Base-by-base conservation (phyloP, 2,888 invertebrate species). In the Macroteleia sp. region DNA sequence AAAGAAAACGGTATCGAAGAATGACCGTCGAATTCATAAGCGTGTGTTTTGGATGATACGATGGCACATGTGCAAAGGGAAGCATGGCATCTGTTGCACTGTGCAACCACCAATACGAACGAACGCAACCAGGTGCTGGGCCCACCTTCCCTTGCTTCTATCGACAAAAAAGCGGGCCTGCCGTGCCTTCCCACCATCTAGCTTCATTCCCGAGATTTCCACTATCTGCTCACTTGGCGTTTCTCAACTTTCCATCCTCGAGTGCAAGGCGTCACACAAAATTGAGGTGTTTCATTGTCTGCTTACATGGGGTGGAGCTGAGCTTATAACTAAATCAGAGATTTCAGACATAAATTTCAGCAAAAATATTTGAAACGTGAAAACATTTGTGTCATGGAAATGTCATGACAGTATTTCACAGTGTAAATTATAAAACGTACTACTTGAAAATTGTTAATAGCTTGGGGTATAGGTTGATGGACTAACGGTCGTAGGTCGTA, bases 171-270 rank as follows among this genome's bases (percentile, higher is more conserved):
- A 76, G n/a, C n/a, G n/a, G n/a, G n/a, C n/a, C 17, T 30, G 16
- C 62, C 20, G 46, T n/a, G 17, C 42, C 64, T 56, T 73, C 34
- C 56, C 34, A 56, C 67, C 56, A 34, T 48, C 44, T 57, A 69
- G 57, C 61, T 67, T 67, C 52, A 56, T 61, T 30, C 64, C 75
- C 44, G 76, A 70, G 76, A 76, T 76, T 76, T 76, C 52, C 76
- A 64, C 44, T 59, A 61, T 61, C 75, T n/a, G 67, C 59, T 36
- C 59, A 12, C 32, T 46, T n/a, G 39, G 32, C n/a, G n/a, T n/a
- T n/a, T n/a, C n/a, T n/a, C n/a, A n/a, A n/a, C n/a, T n/a, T n/a
- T n/a, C n/a, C n/a, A n/a, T n/a, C 9, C 44, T 57, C 46, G 39
- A 59, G 52, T 22, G 10, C 56, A 8, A 44, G 56, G 56, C 30